phyloP scores from a whole-genome alignment of 2,797 vertebrate species.

The Characodon lateralis region DNA sequence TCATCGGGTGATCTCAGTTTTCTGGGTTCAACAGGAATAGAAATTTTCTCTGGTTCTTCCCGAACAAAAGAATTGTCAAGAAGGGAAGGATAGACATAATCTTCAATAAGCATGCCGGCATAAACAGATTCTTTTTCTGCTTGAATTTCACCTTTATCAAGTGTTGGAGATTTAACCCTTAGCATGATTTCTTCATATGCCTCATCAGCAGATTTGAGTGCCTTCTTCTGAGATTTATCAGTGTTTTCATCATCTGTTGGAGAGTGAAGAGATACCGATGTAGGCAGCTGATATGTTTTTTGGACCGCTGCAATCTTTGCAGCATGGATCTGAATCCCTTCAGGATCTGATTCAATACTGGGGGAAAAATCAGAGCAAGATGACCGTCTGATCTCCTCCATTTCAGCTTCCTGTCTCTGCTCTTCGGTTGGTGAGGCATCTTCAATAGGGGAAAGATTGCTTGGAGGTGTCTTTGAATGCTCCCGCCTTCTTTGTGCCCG shows the following conservation, averaged over 20 bases:
- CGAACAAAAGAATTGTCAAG: slow-evolving; percentile 85
- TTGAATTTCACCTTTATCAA: slow-evolving; percentile 81
- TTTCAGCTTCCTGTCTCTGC: slow-evolving; percentile 95
- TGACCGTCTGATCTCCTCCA: slow-evolving; percentile 96
- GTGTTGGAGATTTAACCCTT: slow-evolving; percentile 86
- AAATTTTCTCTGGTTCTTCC: slow-evolving; percentile 81
- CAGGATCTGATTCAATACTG: slow-evolving; percentile 95
- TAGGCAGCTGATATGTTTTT: slow-evolving; percentile 93
- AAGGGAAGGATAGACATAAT: slow-evolving; percentile 95
- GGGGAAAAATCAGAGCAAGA: slow-evolving; percentile 98
- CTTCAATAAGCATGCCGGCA: slow-evolving; percentile 95
- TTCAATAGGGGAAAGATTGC: slow-evolving; percentile 97
- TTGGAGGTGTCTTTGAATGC: slow-evolving; percentile 92
- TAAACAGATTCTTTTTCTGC: slow-evolving; percentile 92
- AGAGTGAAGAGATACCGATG: slow-evolving; percentile 90
- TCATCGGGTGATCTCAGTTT: slow-evolving; percentile 87
- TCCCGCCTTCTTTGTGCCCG: slow-evolving; percentile 94
- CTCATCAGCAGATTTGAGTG: slow-evolving; percentile 91
- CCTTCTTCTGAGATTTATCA: slow-evolving; percentile 76
- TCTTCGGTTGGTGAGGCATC: slow-evolving; percentile 98
- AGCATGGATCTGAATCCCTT: slow-evolving; percentile 94
- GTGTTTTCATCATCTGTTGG: slow-evolving; percentile 87
- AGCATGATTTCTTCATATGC: slow-evolving; percentile 95
- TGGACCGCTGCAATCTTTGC: slow-evolving; percentile 94
- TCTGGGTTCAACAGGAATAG: slow-evolving; percentile 83